A percentile compares a stretch with the other conserved stretches of the same genome.
These are phyloP conservation scores for Tachuris rubrigastra DNA, from an alignment of 2,113 vertebrate genomes.

Conservation along the genomic window DNA sequence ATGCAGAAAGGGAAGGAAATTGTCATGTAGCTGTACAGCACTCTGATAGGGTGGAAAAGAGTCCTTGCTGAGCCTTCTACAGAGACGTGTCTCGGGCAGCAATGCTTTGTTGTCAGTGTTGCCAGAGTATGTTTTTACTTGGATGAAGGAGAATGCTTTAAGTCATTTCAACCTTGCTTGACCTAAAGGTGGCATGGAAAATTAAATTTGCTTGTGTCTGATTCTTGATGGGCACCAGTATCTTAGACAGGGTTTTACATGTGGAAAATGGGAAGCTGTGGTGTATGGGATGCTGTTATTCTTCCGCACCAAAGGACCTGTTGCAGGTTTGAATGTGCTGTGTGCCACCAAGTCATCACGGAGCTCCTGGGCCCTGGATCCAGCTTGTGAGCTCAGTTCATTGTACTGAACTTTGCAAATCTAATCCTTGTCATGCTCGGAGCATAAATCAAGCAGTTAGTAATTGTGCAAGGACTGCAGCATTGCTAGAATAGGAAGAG, in stretches of 20 bases:
- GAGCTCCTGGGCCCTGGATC: neutral
- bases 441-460: neutral
- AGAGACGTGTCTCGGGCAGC: neutral
- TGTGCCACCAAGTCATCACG: neutral
- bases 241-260: neutral
- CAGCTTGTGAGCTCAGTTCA: neutral
- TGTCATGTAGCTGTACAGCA: neutral
- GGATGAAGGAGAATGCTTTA: neutral
- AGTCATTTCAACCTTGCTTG: neutral
- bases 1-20: neutral
- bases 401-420: neutral
- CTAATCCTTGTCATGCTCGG: neutral
- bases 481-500: neutral
- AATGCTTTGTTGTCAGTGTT: neutral
- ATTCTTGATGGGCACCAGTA: neutral
- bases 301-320: neutral
- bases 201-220: neutral
- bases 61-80: neutral
- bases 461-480: fast-evolving
- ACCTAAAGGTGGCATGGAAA: neutral
- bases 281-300: neutral
- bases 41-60: neutral
- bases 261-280: neutral
- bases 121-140: neutral
- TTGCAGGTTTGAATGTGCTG: neutral